Base-by-base conservation (phyloP, 2,797 vertebrate species). In the Centroberyx gerrardi region DNA sequence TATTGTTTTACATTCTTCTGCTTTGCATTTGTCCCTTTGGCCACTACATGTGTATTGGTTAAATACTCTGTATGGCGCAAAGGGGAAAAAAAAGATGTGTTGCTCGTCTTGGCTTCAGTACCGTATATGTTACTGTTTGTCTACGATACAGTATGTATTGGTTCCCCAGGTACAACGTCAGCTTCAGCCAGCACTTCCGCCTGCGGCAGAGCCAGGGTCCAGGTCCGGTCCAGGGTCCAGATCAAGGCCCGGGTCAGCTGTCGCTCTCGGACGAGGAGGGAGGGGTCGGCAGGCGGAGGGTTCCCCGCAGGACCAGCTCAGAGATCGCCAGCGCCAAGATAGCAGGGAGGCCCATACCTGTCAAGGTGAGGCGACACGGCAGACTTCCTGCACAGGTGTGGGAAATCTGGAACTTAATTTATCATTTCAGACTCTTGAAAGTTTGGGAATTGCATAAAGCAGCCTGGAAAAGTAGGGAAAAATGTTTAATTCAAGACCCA, bases 91-190 rank as follows among this genome's bases (percentile, higher is more conserved):
- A 27, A 27, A 3, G 15, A 2, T 70, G 76, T 82, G 81, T 84
- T 85, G 86, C 88, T 89, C 78, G 62, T 87, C 82, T 82, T 77
- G 74, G 86, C 83, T 90, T 85, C 87, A 88, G 81, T 87, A 77
- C 82, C 76, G 81, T 78, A 89, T 90, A 83, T 86, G 78, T 91
- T 86, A 85, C 84, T 90, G 85, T 91, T 84, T 91, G 90, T 93
- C 88, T 90, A 91, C 89, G 88, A 92, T 92, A 86, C 92, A 90
- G 89, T 92, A 88, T 92, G 88, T 92, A 86, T 85, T 92, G 90
- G 86, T 92, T 94, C 86, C 83, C 87, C 93, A 99, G 98, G 95
- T 98, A 99, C 93, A 99, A 99, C 10, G 97, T 99, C 83, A 97
- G 97, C 95, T 99, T 97, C 87, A 97, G 97, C 83, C 97, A 98